These are phyloP conservation scores for Tenodera sinensis DNA, from an alignment of 2,888 invertebrate genomes.

Conservation along the genomic window DNA sequence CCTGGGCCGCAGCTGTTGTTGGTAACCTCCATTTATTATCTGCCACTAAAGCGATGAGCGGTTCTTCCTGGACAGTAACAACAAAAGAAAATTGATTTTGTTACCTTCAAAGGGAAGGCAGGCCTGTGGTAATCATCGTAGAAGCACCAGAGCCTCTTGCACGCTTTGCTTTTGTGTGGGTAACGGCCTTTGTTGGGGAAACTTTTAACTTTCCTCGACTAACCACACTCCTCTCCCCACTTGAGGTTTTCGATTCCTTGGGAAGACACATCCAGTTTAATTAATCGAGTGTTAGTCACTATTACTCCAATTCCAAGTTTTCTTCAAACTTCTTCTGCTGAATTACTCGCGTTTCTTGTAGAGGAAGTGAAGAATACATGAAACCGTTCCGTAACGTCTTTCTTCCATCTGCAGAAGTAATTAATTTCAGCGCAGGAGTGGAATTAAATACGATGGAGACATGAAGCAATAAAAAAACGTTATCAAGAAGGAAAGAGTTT, in stretches of 20 bases:
- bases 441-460: background rate
- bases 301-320: background rate
- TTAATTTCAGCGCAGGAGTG: background rate
- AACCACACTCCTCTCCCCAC: background rate
- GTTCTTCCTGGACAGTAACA: background rate
- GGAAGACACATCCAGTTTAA: background rate
- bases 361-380: background rate
- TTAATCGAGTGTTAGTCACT: background rate
- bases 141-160: background rate
- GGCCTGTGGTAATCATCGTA: background rate
- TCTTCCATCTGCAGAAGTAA: background rate
- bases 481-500: background rate
- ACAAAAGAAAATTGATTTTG: background rate
- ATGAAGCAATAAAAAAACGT: background rate
- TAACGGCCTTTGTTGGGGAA: background rate
- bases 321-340: background rate
- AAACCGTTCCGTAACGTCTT: background rate
- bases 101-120: background rate
- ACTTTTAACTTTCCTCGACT: background rate
- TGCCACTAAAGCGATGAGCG: background rate
- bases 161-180: background rate
- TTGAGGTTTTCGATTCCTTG: background rate
- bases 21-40: background rate
- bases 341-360: background rate
- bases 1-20: too few species aligned